A percentile compares a stretch with the other conserved stretches of the same genome.
These are phyloP conservation scores for Scomber japonicus DNA, from an alignment of 2,113 vertebrate genomes.

Conservation along the genomic window DNA sequence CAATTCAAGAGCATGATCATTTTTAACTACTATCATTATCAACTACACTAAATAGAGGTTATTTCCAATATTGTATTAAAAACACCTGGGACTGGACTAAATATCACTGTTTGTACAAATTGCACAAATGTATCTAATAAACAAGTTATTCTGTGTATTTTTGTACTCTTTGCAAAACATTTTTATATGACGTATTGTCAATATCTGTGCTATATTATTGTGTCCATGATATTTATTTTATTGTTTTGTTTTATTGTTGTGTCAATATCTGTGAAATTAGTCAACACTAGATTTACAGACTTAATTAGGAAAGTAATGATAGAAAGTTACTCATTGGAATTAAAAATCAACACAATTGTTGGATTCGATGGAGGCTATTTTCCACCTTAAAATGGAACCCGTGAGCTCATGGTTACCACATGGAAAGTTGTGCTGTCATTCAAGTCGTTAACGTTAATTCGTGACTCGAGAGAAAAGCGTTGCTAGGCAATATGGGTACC, in stretches of 20 bases:
- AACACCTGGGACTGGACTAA: not conserved
- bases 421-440: too few species aligned
- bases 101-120: not conserved
- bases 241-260: conserved; percentile 17
- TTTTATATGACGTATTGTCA: not conserved
- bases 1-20: not conserved
- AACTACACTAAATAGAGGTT: not conserved
- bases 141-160: not conserved
- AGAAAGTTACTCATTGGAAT: not conserved
- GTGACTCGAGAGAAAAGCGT: too few species aligned
- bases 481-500: too few species aligned
- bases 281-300: conserved; percentile 3
- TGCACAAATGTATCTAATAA: not conserved
- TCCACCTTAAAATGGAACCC: too few species aligned
- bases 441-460: too few species aligned
- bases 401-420: too few species aligned
- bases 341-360: conserved; percentile 13
- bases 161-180: not conserved
- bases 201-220: not conserved
- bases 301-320: conserved; percentile 4
- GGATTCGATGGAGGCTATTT: not conserved
- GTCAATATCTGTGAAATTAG: conserved; percentile 9
- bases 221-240: conserved; percentile 12
- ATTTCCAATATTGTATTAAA: not conserved
- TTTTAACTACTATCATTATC: not conserved